phyloP scores from a whole-genome alignment of 2,113 vertebrate genomes.

The Mionectes macconnelli region DNA sequence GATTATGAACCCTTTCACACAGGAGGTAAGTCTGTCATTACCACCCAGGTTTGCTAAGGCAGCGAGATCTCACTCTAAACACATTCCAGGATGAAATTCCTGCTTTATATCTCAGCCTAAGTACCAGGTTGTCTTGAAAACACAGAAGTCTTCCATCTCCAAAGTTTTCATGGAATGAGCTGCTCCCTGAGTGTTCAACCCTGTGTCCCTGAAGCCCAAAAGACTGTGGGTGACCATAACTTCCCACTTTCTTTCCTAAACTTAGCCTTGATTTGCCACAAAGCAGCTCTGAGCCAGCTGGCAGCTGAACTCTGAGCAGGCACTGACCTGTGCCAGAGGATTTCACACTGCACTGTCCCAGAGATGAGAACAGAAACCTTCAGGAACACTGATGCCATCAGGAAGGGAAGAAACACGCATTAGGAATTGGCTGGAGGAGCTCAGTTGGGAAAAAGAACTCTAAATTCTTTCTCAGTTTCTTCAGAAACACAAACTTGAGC shows the following conservation, averaged over 20 bases:
- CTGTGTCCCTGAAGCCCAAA: background rate
- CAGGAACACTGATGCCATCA: background rate
- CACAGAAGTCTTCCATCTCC: background rate
- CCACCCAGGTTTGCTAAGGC: background rate
- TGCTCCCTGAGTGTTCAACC: background rate
- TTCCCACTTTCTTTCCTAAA: background rate
- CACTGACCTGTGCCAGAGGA: background rate
- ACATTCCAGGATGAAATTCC: background rate
- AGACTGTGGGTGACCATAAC: accelerated
- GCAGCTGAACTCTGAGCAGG: background rate
- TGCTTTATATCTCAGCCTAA: background rate
- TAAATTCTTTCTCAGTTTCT: background rate
- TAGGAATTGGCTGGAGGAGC: background rate
- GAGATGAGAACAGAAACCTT: background rate
- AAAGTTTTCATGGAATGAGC: background rate
- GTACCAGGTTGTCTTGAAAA: background rate
- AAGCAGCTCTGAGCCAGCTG: background rate
- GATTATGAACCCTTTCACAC: background rate
- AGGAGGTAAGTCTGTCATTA: background rate
- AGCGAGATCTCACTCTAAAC: background rate
- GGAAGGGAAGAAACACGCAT: background rate
- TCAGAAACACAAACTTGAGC: background rate
- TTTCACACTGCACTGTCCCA: background rate
- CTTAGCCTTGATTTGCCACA: background rate
- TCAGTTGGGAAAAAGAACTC: background rate